Conservation (phyloP, 2,888 invertebrate species). For the Tyria jacobaeae region DNA sequence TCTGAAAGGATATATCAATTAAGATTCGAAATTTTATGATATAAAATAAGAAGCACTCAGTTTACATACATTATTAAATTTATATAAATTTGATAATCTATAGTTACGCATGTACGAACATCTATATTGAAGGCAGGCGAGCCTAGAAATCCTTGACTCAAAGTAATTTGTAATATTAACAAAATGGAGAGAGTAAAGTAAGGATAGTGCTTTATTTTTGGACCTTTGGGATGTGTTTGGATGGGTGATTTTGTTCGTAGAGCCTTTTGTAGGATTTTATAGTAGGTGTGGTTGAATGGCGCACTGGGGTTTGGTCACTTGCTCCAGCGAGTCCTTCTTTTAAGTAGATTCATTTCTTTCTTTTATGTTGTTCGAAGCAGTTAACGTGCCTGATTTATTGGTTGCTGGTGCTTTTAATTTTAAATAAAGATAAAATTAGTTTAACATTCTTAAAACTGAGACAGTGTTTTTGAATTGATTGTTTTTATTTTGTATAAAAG, state of each 20-base stretch:
- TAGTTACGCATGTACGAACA: not conserved
- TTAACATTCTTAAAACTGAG: not conserved
- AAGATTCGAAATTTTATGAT: not conserved
- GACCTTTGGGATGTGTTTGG: slow-evolving; percentile 24
- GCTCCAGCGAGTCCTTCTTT: slow-evolving; percentile 24
- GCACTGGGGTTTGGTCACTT: slow-evolving; percentile 33
- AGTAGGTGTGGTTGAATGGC: slow-evolving; percentile 35
- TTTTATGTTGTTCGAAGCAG: slow-evolving; percentile 17
- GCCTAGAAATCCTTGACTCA: slow-evolving; percentile 2
- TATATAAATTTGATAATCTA: not conserved
- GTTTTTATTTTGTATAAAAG: not conserved
- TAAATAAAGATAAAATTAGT: slow-evolving; percentile 17
- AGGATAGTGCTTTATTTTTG: slow-evolving; percentile 24
- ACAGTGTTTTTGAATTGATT: slow-evolving; percentile 26
- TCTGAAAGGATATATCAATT: not conserved
- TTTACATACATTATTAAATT: not conserved
- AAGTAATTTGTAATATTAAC: slow-evolving; percentile 20
- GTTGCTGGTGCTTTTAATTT: slow-evolving; percentile 4
- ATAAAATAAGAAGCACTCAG: not conserved
- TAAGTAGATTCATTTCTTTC: slow-evolving; percentile 22
- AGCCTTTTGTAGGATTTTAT: slow-evolving; percentile 29
- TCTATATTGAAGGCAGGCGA: not conserved
- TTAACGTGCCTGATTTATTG: slow-evolving; percentile 27
- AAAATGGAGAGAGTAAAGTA: slow-evolving; percentile 21
- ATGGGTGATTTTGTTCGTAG: slow-evolving; percentile 26